These are phyloP conservation scores for Misgurnus anguillicaudatus DNA, from an alignment of 2,113 vertebrate genomes.

Conservation along the genomic window DNA sequence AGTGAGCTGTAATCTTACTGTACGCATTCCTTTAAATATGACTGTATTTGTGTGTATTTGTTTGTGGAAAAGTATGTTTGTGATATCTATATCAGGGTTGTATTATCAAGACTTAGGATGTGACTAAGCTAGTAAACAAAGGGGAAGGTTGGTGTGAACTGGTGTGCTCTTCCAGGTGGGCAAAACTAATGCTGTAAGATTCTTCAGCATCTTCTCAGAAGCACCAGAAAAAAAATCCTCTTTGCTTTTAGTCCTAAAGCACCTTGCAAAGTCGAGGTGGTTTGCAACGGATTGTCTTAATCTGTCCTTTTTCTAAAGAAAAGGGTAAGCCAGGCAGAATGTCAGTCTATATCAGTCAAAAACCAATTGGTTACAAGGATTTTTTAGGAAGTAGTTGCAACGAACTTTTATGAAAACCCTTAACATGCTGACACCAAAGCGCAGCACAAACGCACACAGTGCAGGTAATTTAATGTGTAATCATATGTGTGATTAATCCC, in stretches of 20 bases:
- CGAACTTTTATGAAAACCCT: constrained; percentile 49
- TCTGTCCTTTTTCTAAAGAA: constrained; percentile 74
- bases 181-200: constrained; percentile 64
- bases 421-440: constrained; percentile 61
- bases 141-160: constrained; percentile 65
- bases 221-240: constrained; percentile 74
- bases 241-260: constrained; percentile 82
- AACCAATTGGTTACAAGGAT: constrained; percentile 75
- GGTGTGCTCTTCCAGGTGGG: constrained; percentile 68
- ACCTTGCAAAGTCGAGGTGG: constrained; percentile 74
- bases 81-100: constrained; percentile 13
- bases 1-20: constrained; percentile 24
- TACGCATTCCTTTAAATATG: constrained; percentile 5
- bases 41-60: constrained; percentile 7
- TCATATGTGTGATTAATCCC: constrained; percentile 66
- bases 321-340: constrained; percentile 74
- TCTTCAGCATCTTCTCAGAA: constrained; percentile 66
- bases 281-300: constrained; percentile 74
- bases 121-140: constrained; percentile 71
- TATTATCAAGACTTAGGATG: constrained; percentile 41
- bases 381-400: constrained; percentile 51
- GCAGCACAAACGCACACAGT: constrained; percentile 47
- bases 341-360: constrained; percentile 74
- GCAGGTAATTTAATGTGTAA: constrained; percentile 65
- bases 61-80: constrained; percentile 10